Percentiles rank a stretch among this genome's conserved stretches.
Conservation (phyloP, 2,888 invertebrate genomes). For the Cosmorhoe ocellata region DNA sequence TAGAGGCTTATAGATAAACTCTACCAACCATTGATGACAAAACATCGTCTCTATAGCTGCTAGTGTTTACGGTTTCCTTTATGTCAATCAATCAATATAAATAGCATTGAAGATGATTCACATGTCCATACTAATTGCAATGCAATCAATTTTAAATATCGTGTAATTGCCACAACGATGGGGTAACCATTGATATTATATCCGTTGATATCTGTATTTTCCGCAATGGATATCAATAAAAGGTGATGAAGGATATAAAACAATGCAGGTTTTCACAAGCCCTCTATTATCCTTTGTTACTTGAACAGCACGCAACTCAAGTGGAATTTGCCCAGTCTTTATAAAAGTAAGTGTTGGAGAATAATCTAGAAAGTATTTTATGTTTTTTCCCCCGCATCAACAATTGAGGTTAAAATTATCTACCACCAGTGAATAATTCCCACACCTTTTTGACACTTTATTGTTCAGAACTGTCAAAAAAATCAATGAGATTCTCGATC, state of each 20-base stretch:
- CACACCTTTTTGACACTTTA: no score
- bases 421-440: no score
- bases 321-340: neutral
- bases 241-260: conserved; percentile 35
- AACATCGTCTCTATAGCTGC: no score
- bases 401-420: no score
- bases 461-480: no score
- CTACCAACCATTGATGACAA: no score
- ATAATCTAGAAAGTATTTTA: no score
- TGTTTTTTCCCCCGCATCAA: no score
- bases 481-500: no score
- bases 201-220: no score
- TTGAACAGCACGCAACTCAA: neutral
- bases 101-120: neutral
- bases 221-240: conserved; percentile 30
- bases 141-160: conserved; percentile 14
- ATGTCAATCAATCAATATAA: neutral
- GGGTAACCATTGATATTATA: conserved; percentile 18
- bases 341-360: no score
- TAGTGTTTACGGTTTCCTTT: neutral
- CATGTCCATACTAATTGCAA: conserved; percentile 11
- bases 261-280: conserved; percentile 27
- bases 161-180: conserved; percentile 35
- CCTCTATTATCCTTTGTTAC: conserved; percentile 27
- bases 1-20: no score